Evolutionary conservation across 1,140 invertebrate species (phyloP).

Genomic region (Dendrolimus kikuchii): DNA sequence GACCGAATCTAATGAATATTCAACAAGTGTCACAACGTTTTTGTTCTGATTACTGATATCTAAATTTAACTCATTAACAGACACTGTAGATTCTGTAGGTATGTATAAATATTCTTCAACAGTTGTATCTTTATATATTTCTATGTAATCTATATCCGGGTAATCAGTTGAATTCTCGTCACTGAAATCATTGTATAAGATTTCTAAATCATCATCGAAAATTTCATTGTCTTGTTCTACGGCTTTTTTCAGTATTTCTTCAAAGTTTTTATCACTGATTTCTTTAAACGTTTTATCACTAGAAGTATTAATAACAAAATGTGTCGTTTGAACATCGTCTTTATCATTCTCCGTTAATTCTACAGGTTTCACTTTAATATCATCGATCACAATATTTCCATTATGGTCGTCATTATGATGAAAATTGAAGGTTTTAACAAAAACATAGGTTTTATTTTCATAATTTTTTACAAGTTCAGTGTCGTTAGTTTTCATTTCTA

Average conservation of each 20-base stretch:
- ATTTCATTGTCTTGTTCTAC: slow-evolving; percentile 28
- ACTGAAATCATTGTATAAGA: slow-evolving; percentile 24
- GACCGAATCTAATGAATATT: background rate
- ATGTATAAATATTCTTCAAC: slow-evolving; percentile 36
- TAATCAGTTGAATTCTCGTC: slow-evolving; percentile 52
- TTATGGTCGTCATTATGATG: too few relatives aligned
- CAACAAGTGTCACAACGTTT: background rate
- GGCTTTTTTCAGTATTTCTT: background rate
- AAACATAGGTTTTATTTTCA: slow-evolving; percentile 31
- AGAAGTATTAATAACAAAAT: background rate
- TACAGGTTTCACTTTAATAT: too few relatives aligned
- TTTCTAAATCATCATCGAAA: slow-evolving; percentile 22
- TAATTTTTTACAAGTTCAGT: slow-evolving; percentile 17
- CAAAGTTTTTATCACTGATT: background rate
- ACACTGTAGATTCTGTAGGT: slow-evolving; percentile 19
- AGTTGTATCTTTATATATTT: slow-evolving; percentile 59
- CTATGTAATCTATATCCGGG: slow-evolving; percentile 49
- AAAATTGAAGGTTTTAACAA: slow-evolving; percentile 26
- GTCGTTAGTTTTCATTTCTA: slow-evolving; percentile 28
- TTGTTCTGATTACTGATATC: slow-evolving; percentile 1
- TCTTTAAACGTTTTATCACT: background rate
- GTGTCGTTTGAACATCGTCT: too few relatives aligned
- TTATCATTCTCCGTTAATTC: too few relatives aligned
- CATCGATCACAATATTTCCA: too few relatives aligned
- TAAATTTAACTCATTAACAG: slow-evolving; percentile 6